Evolutionary conservation across 2,113 vertebrate species (phyloP).

Genomic region (Elephantulus edwardii): DNA sequence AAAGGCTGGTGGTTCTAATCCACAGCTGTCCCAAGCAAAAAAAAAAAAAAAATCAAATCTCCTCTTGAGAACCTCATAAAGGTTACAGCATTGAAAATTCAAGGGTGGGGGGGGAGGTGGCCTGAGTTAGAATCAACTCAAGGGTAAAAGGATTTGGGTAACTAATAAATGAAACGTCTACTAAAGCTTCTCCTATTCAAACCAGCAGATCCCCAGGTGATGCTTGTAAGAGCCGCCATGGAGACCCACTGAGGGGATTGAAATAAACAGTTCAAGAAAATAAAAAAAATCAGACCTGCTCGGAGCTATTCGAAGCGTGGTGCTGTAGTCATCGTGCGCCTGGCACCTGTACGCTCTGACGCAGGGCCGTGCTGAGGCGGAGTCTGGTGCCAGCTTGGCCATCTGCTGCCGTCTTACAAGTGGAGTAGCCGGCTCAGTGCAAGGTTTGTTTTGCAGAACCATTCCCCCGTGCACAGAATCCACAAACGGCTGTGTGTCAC

Average conservation of each 20-base stretch:
- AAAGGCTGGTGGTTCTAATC: no score
- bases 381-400: slow-evolving; percentile 33
- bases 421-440: neutral
- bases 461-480: slow-evolving; percentile 15
- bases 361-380: neutral
- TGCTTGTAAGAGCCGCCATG: neutral
- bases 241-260: neutral
- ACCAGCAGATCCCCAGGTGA: neutral
- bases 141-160: no score
- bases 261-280: neutral
- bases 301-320: neutral
- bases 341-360: slow-evolving; percentile 20
- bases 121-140: no score
- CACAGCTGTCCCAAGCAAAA: no score
- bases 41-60: no score
- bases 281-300: neutral
- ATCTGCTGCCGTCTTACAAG: slow-evolving; percentile 55
- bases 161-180: no score
- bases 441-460: slow-evolving; percentile 19
- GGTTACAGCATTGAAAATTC: no score
- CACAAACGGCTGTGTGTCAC: neutral
- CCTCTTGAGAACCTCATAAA: no score
- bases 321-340: neutral
- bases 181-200: neutral
- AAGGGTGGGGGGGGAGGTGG: no score